phyloP scores from a whole-genome alignment of 1,140 invertebrate species.

The Brachionus sp. region DNA sequence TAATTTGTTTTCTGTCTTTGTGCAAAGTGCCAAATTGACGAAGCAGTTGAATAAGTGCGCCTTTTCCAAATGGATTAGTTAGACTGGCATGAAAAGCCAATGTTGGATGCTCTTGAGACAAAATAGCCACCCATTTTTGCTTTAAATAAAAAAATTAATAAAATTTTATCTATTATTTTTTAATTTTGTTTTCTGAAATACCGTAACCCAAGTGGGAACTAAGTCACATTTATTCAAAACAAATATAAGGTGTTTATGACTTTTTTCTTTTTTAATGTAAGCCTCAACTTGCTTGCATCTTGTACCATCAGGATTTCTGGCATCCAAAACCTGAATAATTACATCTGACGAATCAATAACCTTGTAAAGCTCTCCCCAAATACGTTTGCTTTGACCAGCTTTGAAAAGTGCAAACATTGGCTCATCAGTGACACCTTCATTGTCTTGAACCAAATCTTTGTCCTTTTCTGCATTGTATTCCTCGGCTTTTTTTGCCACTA shows the following conservation, averaged over 20 bases:
- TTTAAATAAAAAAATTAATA: conserved; percentile 50
- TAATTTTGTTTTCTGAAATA: conserved; percentile 49
- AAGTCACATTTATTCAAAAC: conserved; percentile 88
- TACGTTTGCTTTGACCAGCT: conserved; percentile 85
- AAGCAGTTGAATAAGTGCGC: conserved; percentile 89
- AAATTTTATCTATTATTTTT: background rate
- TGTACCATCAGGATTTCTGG: conserved; percentile 89
- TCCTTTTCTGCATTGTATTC: conserved; percentile 48
- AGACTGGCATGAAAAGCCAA: conserved; percentile 96
- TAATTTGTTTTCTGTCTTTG: conserved; percentile 92
- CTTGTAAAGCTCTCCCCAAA: conserved; percentile 99
- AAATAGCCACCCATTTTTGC: conserved; percentile 79
- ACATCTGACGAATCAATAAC: conserved; percentile 96
- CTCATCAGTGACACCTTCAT: conserved; percentile 50
- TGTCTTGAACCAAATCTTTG: conserved; percentile 13
- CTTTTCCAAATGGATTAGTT: conserved; percentile 97
- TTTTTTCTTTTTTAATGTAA: conserved; percentile 81
- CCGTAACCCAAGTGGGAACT: conserved; percentile 92
- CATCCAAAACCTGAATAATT: conserved; percentile 84
- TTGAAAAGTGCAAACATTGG: conserved; percentile 60
- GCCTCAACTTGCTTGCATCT: conserved; percentile 86
- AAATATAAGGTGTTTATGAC: conserved; percentile 89
- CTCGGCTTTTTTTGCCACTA: conserved; percentile 51
- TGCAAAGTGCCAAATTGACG: conserved; percentile 84
- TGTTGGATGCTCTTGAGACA: conserved; percentile 91